A percentile compares a stretch with the other conserved stretches of the same genome.
Conservation (phyloP, 2,888 invertebrate genomes). For the Spialia ferax region DNA sequence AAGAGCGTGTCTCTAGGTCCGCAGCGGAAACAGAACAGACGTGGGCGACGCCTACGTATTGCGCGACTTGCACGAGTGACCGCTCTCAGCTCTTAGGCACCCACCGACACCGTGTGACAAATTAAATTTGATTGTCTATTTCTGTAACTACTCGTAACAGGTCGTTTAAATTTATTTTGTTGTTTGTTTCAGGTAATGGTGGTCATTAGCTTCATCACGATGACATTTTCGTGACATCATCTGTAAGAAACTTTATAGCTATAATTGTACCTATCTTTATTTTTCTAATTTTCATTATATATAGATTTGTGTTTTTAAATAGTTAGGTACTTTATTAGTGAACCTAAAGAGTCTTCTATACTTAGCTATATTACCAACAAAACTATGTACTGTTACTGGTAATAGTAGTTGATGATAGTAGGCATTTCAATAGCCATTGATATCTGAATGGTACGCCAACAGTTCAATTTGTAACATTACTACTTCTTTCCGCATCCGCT, state of each 20-base stretch:
- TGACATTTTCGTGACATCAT: constrained; percentile 36
- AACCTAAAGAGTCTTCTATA: no score
- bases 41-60: constrained; percentile 78
- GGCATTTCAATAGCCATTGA: constrained; percentile 25
- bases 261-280: constrained; percentile 29
- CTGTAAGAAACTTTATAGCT: constrained; percentile 31
- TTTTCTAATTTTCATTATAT: constrained; percentile 23
- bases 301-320: constrained; percentile 1
- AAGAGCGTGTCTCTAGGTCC: constrained; percentile 63
- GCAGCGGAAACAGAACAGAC: constrained; percentile 72
- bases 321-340: not conserved
- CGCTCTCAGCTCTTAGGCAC: constrained; percentile 56
- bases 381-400: no score
- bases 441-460: constrained; percentile 42
- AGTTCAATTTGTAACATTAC: constrained; percentile 66
- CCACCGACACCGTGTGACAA: constrained; percentile 61
- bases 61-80: constrained; percentile 68
- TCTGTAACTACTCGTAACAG: constrained; percentile 57
- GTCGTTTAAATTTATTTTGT: constrained; percentile 55
- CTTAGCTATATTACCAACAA: no score
- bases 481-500: constrained; percentile 71
- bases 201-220: constrained; percentile 50
- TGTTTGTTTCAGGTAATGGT: constrained; percentile 66
- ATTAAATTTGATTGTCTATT: constrained; percentile 71
- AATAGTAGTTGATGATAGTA: no score